Conservation (phyloP, 2,888 invertebrate genomes). For the Agriopis marginaria region DNA sequence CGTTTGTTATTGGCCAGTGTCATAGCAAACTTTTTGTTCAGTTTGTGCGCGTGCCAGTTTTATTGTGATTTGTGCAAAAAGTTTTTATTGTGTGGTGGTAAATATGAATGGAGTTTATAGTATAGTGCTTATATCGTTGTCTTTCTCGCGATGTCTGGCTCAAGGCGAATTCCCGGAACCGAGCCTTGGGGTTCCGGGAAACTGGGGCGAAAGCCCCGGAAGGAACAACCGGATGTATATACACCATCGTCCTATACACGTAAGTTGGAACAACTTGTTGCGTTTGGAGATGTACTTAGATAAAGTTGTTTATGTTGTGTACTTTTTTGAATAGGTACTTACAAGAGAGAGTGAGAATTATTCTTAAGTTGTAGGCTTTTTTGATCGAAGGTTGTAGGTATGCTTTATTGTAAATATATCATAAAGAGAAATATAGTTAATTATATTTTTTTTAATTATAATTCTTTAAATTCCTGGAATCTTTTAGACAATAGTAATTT, state of each 20-base stretch:
- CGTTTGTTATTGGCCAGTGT: constrained; percentile 16
- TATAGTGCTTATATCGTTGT: constrained; percentile 23
- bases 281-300: background rate
- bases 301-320: background rate
- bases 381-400: no score
- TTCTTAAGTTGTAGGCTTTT: no score
- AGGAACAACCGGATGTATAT: constrained; percentile 1
- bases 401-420: no score
- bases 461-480: no score
- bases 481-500: no score
- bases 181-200: constrained; percentile 22
- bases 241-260: constrained; percentile 19
- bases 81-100: constrained; percentile 2
- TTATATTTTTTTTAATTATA: no score
- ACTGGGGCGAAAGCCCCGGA: constrained; percentile 12
- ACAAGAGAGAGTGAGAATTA: no score
- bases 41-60: constrained; percentile 7
- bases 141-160: constrained; percentile 18
- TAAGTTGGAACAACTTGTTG: constrained; percentile 20
- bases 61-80: constrained; percentile 3
- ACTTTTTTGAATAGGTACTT: no score
- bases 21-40: background rate
- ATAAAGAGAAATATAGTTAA: no score
- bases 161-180: constrained; percentile 18
- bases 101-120: constrained; percentile 22